Conservation (phyloP, 2,888 invertebrate species). For the Napeogenes inachia region DNA sequence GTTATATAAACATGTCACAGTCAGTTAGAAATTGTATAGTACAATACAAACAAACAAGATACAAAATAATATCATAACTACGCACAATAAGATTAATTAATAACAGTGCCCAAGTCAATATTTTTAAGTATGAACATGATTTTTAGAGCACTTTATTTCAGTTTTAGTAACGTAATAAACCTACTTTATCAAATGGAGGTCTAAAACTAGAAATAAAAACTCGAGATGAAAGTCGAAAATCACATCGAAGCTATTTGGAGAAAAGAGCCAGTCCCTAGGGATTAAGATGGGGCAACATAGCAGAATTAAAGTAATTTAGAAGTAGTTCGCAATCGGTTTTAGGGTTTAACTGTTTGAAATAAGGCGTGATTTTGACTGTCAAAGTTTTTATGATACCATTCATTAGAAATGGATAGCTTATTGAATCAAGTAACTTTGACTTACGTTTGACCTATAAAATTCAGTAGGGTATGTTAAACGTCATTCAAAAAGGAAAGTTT, state of each 20-base stretch:
- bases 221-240: conserved; percentile 46
- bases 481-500: not conserved
- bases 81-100: too few species aligned
- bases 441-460: conserved; percentile 2
- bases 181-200: conserved; percentile 38
- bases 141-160: too few species aligned
- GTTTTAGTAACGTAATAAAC: conserved; percentile 34
- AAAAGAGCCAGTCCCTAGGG: conserved; percentile 38
- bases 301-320: conserved; percentile 34
- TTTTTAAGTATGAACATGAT: too few species aligned
- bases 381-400: conserved; percentile 12
- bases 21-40: too few species aligned
- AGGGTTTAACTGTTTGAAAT: conserved; percentile 14
- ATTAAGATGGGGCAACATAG: conserved; percentile 40
- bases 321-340: conserved; percentile 28
- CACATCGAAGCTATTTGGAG: conserved; percentile 41
- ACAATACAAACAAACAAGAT: too few species aligned
- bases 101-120: too few species aligned
- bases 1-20: too few species aligned
- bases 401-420: conserved; percentile 20
- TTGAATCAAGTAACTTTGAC: conserved; percentile 13
- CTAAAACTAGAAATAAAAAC: conserved; percentile 37
- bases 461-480: not conserved
- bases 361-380: conserved; percentile 13
- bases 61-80: too few species aligned